Base-by-base conservation (phyloP, 2,888 invertebrate genomes). In the Leptura quadrifasciata region DNA sequence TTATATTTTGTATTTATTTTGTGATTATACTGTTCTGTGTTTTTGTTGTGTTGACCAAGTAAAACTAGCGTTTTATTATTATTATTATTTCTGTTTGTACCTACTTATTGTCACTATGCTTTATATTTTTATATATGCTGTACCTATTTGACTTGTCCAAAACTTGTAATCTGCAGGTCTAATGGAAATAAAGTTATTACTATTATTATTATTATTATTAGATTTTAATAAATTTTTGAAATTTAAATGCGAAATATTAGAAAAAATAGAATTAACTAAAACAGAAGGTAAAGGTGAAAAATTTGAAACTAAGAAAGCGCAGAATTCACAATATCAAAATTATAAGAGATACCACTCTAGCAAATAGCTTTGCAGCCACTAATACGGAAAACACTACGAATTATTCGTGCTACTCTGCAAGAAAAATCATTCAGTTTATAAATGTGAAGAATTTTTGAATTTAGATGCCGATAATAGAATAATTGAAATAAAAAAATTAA, bases 401-500 rank as follows among this genome's bases (percentile, higher is more conserved):
- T 18, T 54, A 18, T 54, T 9, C 18, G 6, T 54, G 54, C 17
- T 54, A 18, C 27, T 64, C 3, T 64, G 39, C 17, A 64, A 39
- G 10, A 39, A 64, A n/a, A 64, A 64, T 64, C 39, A 64, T 6
- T 21, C 64, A n/a, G 39, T 64, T 17, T 39, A 64, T n/a, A 64
- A 20, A 27, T 64, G 64, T 39, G 18, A 39, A 15, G 15, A 20
- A 18, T 64, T 35, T 39, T 17, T 35, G 64, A 18, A 9, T 6
- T 54, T 54, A 54, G 18, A n/a, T 9, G 2, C 54, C 2, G 9
- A 54, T n/a, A 18, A 54, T n/a, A 54, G 17, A 18, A 18, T 17
- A 54, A 54, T 4, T 18, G 17, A 54, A 54, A 54, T 54, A 1
- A 54, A 54, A n/a, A n/a, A 18, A 18, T 54, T 54, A 54, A 18